Base-by-base conservation (phyloP, 2,797 vertebrate species). In the Clarias pachynema region DNA sequence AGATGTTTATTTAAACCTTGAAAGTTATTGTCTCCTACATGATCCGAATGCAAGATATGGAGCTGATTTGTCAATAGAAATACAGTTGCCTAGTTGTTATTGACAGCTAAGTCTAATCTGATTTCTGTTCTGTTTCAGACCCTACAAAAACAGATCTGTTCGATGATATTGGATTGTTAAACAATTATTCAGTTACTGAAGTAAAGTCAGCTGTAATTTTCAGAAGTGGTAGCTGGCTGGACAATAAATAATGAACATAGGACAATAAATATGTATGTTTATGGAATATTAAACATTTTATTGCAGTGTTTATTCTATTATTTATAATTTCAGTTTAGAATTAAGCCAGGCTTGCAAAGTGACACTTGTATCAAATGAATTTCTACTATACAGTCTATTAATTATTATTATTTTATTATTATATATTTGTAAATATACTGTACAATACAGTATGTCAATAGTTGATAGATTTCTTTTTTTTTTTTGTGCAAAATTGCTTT, bases 51-150 rank as follows among this genome's bases (percentile, higher is more conserved):
- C 9, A 56, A 56, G n/a, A 29, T n/a, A 20, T 4, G 0, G 26
- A 56, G 56, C 22, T 63, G 24, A 62, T 79, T 79, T 79, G 34
- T 79, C 18, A 79, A 16, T 18, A 20, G 34, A 16, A 44, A 44
- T 37, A 63, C 24, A 63, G 59, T 18, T 63, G 22, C 77, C 5
- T 24, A 62, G 24, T 26, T 63, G 37, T 15, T 44, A 79, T 44
- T 44, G 10, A 63, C 78, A 44, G 34, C 24, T 20, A 24, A 63
- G 60, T 63, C 78, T 79, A 79, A 79, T 79, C 75, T 40, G 22
- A 62, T 62, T 79, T 62, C 14, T 63, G 60, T 79, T 79, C 44
- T 44, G 37, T 26, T 40, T 63, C 59, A 26, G 59, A 79, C 31
- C 31, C 14, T n/a, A 40, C 12, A 4, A 62, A 40, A 79, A 79